Base-by-base conservation (phyloP, 2,888 invertebrate genomes). In the Chorisops tibialis region DNA sequence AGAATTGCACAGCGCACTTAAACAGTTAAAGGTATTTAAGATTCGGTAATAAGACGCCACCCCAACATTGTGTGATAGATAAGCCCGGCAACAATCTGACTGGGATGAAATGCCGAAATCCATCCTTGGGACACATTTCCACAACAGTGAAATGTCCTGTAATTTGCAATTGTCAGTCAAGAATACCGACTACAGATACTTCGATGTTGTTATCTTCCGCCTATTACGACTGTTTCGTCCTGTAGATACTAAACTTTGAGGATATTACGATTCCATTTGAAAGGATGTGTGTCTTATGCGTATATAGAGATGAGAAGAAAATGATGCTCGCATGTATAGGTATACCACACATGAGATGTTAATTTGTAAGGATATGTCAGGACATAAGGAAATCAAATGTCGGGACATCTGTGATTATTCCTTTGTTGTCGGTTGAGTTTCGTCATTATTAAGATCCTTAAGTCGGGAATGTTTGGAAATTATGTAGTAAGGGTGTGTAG, bases 111-210 rank as follows among this genome's bases (percentile, higher is more conserved):
- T 49, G 35, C 63, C 37, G 43, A 51, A 48, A 50, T 60, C 63
- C 56, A 61, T 56, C 63, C 63, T 63, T 63, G 49, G 61, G 63
- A 63, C 38, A 63, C 43, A 45, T 45, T 41, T 54, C 54, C 43
- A 22, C 48, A 50, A 61, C 51, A 61, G 54, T 59, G 45, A 61
- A 64, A 61, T 60, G 61, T 64, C 52, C 51, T 62, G 64, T 64
- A 64, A 64, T 64, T 64, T 64, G 64, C 64, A 64, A 64, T 64
- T 64, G 64, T 64, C 64, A 60, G 56, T 56, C 56, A 56, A 45
- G 56, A 56, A 56, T 56, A 30, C n/a, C n/a, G n/a, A n/a, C 43
- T 62, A 64, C 59, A 52, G 50, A 56, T 59, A 59, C 64, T 64
- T 59, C 54, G 64, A 64, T 62, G 64, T 60, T 52, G 56, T 50